Percentiles rank a stretch among this genome's conserved stretches.
Conservation (phyloP, 2,113 vertebrate genomes). For the Ammodytes dubius region DNA sequence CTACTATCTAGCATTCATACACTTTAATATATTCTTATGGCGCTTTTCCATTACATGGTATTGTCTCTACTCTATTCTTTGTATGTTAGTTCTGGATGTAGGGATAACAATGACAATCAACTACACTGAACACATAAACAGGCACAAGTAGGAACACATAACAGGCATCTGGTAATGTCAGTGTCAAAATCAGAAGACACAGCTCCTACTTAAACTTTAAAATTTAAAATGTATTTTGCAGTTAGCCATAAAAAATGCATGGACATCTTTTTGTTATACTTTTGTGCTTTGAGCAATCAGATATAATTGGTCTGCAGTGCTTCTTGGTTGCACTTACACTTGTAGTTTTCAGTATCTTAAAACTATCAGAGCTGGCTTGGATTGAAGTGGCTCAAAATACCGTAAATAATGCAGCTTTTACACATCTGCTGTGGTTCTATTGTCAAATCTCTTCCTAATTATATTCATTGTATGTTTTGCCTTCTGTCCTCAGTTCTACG, state of each 20-base stretch:
- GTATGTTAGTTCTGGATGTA: background rate
- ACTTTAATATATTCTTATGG: too few species aligned
- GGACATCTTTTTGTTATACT: background rate
- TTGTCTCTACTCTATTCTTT: too few species aligned
- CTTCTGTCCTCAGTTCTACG: slow-evolving; percentile 88
- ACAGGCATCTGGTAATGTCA: background rate
- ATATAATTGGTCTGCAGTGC: background rate
- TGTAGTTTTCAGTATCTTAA: background rate
- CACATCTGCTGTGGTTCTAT: background rate
- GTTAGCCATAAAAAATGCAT: background rate
- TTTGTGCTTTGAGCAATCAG: background rate
- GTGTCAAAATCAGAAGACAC: background rate
- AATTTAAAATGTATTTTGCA: background rate
- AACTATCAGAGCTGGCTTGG: background rate
- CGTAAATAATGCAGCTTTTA: background rate
- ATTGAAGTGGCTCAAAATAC: background rate
- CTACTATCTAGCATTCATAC: too few species aligned
- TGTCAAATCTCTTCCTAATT: background rate
- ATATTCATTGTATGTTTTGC: slow-evolving; percentile 8
- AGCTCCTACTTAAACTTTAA: background rate
- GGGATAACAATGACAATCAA: background rate
- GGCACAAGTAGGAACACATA: background rate
- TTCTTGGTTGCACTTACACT: background rate
- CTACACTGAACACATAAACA: background rate
- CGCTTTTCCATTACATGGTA: too few species aligned